A percentile compares a stretch with the other conserved stretches of the same genome.
phyloP scores from a whole-genome alignment of 2,888 invertebrate species.

The Noctua comes region DNA sequence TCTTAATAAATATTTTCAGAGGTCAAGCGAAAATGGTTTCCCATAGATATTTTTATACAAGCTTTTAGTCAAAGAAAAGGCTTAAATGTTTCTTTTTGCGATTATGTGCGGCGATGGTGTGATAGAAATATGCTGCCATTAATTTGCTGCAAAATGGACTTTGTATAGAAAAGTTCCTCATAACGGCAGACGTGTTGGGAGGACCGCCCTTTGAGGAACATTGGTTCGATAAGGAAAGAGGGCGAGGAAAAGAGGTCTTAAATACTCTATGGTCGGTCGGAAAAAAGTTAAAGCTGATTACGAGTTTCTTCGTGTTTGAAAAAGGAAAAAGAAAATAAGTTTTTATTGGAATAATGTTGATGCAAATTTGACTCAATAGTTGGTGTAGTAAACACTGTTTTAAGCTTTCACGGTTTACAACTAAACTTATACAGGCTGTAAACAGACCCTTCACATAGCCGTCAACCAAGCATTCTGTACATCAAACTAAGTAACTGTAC shows the following conservation, averaged over 20 bases:
- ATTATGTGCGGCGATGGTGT: constrained; percentile 67
- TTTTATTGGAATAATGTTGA: neutral
- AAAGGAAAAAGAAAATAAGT: too few species aligned
- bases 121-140: constrained; percentile 59
- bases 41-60: constrained; percentile 70
- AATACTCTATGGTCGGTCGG: constrained; percentile 2
- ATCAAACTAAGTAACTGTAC: too few species aligned
- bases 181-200: constrained; percentile 21
- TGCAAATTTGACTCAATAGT: neutral
- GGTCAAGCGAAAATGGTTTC: constrained; percentile 55
- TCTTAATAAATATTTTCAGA: constrained; percentile 32
- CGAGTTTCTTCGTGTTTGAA: neutral
- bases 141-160: constrained; percentile 64
- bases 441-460: too few species aligned
- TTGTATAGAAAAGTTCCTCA: constrained; percentile 51
- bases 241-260: constrained; percentile 8
- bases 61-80: constrained; percentile 74
- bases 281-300: constrained; percentile 24
- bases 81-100: constrained; percentile 72
- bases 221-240: constrained; percentile 7
- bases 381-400: too few species aligned
- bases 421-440: too few species aligned
- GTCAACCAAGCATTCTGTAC: too few species aligned
- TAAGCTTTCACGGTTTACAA: too few species aligned
- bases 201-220: constrained; percentile 11